Evolutionary conservation across 2,113 vertebrate species (phyloP).

Genomic region (Aleadryas rufinucha): DNA sequence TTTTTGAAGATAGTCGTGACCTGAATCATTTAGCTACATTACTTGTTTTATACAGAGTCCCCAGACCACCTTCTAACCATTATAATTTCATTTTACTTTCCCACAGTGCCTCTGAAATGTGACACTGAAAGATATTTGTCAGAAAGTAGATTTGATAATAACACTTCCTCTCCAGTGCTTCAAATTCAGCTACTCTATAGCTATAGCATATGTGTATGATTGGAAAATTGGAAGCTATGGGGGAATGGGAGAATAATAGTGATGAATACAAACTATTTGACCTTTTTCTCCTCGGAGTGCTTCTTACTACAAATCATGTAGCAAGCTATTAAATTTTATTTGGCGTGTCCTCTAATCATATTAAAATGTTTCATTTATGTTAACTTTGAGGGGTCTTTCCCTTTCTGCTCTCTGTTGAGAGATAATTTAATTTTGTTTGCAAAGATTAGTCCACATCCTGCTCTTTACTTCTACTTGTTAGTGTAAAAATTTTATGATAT

Average conservation of each 20-base stretch:
- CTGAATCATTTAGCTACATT: constrained; percentile 4
- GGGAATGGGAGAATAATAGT: constrained; percentile 40
- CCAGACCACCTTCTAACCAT: neutral
- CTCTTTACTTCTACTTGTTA: constrained; percentile 8
- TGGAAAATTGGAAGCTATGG: constrained; percentile 57
- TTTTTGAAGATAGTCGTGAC: neutral
- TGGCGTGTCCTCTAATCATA: constrained; percentile 36
- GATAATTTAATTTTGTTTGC: constrained; percentile 53
- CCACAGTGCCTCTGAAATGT: constrained; percentile 20
- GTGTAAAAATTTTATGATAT: neutral
- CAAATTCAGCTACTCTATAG: constrained; percentile 49
- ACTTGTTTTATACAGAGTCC: constrained; percentile 1
- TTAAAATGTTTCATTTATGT: constrained; percentile 48
- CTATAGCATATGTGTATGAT: constrained; percentile 1
- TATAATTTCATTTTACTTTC: constrained; percentile 48
- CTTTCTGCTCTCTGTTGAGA: constrained; percentile 25
- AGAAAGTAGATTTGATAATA: constrained; percentile 63
- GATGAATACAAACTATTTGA: constrained; percentile 55
- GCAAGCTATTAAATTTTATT: constrained; percentile 61
- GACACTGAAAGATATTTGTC: constrained; percentile 58
- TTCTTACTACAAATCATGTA: constrained; percentile 36
- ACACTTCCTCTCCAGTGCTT: constrained; percentile 22
- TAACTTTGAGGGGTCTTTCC: constrained; percentile 46
- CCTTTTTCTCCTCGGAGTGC: constrained; percentile 39
- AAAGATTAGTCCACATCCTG: constrained; percentile 18